These are phyloP conservation scores for Calidris pugnax DNA, from an alignment of 2,113 vertebrate genomes.

Conservation along the genomic window DNA sequence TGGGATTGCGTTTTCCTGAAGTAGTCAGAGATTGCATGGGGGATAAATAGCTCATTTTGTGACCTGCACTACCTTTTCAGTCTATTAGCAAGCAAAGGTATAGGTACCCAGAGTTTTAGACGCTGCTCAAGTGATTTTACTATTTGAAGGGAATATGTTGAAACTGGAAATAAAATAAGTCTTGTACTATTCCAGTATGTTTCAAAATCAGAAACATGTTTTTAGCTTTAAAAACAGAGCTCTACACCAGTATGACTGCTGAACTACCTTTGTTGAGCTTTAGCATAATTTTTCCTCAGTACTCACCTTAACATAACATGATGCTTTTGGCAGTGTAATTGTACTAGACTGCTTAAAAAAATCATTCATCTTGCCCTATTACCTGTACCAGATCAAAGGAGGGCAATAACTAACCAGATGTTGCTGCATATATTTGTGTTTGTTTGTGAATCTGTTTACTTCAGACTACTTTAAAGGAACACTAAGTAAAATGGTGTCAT, in stretches of 20 bases:
- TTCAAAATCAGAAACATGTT: background rate
- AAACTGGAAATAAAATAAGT: background rate
- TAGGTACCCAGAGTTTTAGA: background rate
- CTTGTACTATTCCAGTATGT: background rate
- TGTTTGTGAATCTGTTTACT: background rate
- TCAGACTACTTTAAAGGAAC: background rate
- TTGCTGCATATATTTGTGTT: background rate
- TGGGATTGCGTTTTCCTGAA: background rate
- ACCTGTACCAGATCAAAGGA: conserved; percentile 1
- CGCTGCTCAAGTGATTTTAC: background rate
- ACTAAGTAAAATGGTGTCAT: background rate
- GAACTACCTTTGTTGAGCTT: background rate
- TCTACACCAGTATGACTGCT: background rate
- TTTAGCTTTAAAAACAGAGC: background rate
- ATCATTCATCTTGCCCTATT: background rate
- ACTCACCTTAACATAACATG: background rate
- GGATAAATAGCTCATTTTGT: background rate
- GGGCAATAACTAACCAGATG: conserved; percentile 3
- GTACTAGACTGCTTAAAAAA: background rate
- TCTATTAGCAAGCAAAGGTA: background rate
- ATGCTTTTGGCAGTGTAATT: background rate
- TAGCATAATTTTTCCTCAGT: background rate
- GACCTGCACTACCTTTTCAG: background rate
- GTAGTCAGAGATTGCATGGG: background rate
- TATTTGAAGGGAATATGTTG: background rate